These are phyloP conservation scores for Tribolium madens DNA, from an alignment of 1,140 invertebrate species.

Conservation along the genomic window DNA sequence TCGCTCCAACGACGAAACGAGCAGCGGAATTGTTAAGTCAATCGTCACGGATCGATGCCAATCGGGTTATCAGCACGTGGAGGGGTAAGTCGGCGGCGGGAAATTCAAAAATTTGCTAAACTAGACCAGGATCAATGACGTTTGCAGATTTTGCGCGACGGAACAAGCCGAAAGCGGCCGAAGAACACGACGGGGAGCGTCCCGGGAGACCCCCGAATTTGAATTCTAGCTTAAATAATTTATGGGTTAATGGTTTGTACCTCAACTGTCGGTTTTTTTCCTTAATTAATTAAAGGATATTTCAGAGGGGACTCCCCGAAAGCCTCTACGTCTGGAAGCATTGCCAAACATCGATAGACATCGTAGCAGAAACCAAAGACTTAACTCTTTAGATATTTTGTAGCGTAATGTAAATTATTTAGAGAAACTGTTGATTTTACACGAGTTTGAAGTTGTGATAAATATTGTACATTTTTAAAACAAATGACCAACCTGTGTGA, in stretches of 20 bases:
- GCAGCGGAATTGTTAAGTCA: conserved; percentile 71
- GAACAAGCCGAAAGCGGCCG: conserved; percentile 53
- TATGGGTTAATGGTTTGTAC: conserved; percentile 55
- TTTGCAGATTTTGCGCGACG: conserved; percentile 63
- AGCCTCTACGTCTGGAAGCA: conserved; percentile 61
- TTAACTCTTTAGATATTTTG: conserved; percentile 55
- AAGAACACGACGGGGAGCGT: conserved; percentile 46
- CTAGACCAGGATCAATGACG: conserved; percentile 31
- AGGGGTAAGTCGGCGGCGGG: conserved; percentile 62
- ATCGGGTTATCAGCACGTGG: conserved; percentile 69
- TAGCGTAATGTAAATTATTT: not conserved
- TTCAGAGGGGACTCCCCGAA: conserved; percentile 1
- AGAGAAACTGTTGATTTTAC: conserved; percentile 2
- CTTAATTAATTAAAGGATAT: not conserved
- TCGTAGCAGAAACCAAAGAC: conserved; percentile 39
- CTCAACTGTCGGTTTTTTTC: not conserved
- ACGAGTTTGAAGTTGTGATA: conserved; percentile 30
- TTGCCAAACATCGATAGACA: conserved; percentile 60
- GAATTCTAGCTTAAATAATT: conserved; percentile 43
- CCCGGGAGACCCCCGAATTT: conserved; percentile 38
- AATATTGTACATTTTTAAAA: not conserved
- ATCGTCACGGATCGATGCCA: conserved; percentile 66
- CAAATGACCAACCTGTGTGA: conserved; percentile 1
- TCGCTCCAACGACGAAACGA: conserved; percentile 72
- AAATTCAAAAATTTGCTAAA: conserved; percentile 24